phyloP scores from a whole-genome alignment of 2,888 invertebrate genomes.

The Tenthredo livida region DNA sequence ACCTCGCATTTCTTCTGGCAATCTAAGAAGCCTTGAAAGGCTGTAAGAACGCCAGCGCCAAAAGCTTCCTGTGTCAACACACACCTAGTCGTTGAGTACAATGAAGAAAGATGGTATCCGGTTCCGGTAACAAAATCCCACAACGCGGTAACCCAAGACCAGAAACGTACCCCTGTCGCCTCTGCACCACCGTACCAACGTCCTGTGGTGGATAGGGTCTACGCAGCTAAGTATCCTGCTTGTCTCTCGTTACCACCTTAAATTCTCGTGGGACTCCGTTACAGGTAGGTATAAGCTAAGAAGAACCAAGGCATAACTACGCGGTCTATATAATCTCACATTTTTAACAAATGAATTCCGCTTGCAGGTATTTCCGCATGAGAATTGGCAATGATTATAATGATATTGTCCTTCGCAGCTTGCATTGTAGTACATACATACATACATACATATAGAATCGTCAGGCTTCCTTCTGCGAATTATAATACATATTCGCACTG shows the following conservation, averaged over 20 bases:
- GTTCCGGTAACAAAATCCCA: constrained; percentile 70
- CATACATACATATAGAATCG: no score
- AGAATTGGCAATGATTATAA: neutral
- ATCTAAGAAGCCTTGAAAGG: constrained; percentile 24
- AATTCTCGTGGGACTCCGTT: neutral
- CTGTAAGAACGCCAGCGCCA: constrained; percentile 18
- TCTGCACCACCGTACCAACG: neutral
- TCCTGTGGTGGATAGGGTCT: constrained; percentile 12
- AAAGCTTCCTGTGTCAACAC: constrained; percentile 7
- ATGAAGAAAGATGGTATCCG: constrained; percentile 55
- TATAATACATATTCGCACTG: no score
- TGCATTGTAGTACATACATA: no score
- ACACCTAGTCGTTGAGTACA: constrained; percentile 52
- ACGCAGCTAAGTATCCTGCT: constrained; percentile 3
- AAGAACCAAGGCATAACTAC: neutral
- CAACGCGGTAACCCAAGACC: constrained; percentile 67
- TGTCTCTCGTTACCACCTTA: constrained; percentile 21
- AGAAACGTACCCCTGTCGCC: constrained; percentile 9
- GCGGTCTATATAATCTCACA: neutral
- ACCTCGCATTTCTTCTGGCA: neutral
- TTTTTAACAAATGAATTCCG: neutral
- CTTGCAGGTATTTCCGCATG: neutral
- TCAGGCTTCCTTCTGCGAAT: no score
- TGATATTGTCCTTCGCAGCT: neutral
- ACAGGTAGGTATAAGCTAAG: neutral